These are phyloP conservation scores for Heterocephalus glaber DNA, from an alignment of 2,113 vertebrate genomes.

Conservation along the genomic window DNA sequence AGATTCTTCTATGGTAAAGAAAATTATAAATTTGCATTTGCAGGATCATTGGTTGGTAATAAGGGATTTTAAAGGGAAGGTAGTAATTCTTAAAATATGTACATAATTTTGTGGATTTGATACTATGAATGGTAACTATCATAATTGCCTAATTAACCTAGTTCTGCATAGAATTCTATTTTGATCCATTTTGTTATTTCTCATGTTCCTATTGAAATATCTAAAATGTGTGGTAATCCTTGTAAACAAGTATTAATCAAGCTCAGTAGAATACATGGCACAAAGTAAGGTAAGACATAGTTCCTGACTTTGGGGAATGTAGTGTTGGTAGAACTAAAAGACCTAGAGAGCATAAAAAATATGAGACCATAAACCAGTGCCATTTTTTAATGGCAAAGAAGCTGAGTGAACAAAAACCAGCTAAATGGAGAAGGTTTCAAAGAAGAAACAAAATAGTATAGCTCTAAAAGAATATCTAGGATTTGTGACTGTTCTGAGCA, in stretches of 20 bases:
- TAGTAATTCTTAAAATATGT: background rate
- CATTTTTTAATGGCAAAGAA: background rate
- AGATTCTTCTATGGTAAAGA: background rate
- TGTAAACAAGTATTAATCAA: constrained; percentile 29
- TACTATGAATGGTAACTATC: background rate
- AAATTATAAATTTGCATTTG: constrained; percentile 52
- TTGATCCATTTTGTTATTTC: constrained; percentile 16
- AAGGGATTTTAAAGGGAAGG: background rate
- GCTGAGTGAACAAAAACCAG: background rate
- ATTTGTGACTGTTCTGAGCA: background rate
- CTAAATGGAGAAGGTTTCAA: background rate
- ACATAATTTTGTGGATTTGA: background rate
- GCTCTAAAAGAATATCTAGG: background rate
- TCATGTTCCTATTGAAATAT: constrained; percentile 21
- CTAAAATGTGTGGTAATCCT: constrained; percentile 12
- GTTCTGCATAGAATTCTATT: background rate
- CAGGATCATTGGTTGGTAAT: background rate
- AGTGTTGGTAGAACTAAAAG: background rate
- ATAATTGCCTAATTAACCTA: background rate
- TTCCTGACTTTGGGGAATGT: background rate
- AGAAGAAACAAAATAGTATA: constrained; percentile 39
- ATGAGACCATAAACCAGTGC: background rate
- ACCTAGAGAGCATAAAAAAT: background rate
- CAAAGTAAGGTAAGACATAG: background rate
- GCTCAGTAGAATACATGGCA: background rate